A percentile compares a stretch with the other conserved stretches of the same genome.
phyloP scores from a whole-genome alignment of 2,797 vertebrate genomes.

The Coregonus ussuriensis region DNA sequence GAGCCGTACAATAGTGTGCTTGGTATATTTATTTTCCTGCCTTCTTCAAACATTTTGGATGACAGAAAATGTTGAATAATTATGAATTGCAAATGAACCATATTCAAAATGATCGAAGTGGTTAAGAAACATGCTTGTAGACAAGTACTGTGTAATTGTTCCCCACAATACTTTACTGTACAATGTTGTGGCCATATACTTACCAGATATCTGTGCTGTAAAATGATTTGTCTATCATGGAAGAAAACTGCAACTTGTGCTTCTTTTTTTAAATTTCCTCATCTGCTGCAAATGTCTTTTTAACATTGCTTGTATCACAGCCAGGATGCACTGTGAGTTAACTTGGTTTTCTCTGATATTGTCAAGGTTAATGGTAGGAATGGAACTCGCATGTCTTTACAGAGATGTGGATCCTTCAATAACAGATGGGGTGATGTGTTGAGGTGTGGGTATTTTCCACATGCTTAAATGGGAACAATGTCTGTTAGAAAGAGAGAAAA shows the following conservation, averaged over 20 bases:
- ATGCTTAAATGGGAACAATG: constrained; percentile 30
- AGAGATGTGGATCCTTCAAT: constrained; percentile 9
- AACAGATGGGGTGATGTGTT: constrained; percentile 27
- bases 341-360: not conserved
- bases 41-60: constrained; percentile 33
- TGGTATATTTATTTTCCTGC: constrained; percentile 41
- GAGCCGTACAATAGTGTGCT: constrained; percentile 15
- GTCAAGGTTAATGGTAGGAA: not conserved
- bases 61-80: constrained; percentile 38
- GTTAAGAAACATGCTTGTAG: constrained; percentile 56
- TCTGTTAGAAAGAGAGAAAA: constrained; percentile 9
- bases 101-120: constrained; percentile 49
- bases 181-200: constrained; percentile 54
- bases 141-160: constrained; percentile 55
- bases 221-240: constrained; percentile 41
- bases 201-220: constrained; percentile 55
- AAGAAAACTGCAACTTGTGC: constrained; percentile 33
- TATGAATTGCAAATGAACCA: constrained; percentile 43
- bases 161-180: constrained; percentile 54
- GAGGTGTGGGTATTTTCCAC: constrained; percentile 21
- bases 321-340: not conserved
- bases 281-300: constrained; percentile 21
- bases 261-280: constrained; percentile 15
- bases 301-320: constrained; percentile 2
- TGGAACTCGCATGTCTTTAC: not conserved